Conservation (phyloP, 35 echinoderm and acorn worm genomes). For the Heliocidaris tuberculata region DNA sequence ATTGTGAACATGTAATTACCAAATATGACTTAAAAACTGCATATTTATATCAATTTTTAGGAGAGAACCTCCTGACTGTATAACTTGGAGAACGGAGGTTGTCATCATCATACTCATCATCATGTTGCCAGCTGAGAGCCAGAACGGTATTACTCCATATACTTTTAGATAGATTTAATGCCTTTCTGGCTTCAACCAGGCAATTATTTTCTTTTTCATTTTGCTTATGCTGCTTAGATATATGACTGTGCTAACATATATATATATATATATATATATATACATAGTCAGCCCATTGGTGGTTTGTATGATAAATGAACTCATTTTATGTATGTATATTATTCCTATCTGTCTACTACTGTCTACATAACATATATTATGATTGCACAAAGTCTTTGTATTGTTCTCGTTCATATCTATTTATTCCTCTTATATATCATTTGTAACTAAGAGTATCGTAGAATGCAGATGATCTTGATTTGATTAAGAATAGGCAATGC, state of each 20-base stretch:
- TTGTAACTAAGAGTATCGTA: background rate
- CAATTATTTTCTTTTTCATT: background rate
- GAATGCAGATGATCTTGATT: background rate
- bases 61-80: no score
- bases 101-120: no score
- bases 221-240: background rate
- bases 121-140: no score
- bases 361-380: background rate
- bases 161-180: no score
- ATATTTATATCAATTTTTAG: no score
- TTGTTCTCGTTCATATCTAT: background rate
- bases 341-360: background rate
- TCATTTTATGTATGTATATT: background rate
- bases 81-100: no score
- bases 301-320: background rate
- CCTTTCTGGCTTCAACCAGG: no score
- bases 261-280: no score
- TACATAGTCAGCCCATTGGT: background rate
- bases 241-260: background rate
- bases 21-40: no score
- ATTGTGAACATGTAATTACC: no score
- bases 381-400: background rate
- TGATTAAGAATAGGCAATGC: background rate
- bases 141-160: no score
- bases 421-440: no score